These are phyloP conservation scores for Tinamus guttatus DNA, from an alignment of 2,113 vertebrate genomes.

Conservation along the genomic window DNA sequence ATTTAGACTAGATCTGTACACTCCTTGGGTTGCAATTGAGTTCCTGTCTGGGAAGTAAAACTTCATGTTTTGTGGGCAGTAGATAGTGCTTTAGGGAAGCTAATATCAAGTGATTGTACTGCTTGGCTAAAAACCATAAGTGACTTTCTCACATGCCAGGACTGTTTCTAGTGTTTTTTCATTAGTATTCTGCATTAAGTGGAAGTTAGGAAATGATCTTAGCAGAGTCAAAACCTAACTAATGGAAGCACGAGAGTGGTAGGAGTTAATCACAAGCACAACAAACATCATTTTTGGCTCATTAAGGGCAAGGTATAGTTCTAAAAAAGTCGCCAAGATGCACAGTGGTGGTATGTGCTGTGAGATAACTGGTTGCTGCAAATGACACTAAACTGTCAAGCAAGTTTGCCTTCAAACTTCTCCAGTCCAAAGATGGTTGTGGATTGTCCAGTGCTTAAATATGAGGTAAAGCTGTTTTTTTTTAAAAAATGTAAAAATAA, in stretches of 20 bases:
- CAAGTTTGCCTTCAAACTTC: neutral
- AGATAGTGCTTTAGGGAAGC: neutral
- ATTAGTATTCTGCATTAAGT: neutral
- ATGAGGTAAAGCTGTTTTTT: neutral
- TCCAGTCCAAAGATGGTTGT: neutral
- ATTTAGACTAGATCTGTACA: neutral
- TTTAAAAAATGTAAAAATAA: neutral
- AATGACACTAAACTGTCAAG: neutral
- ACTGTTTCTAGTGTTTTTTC: neutral
- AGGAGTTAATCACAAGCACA: neutral
- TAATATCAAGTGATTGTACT: rapidly evolving
- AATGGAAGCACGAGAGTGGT: neutral
- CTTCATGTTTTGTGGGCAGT: neutral
- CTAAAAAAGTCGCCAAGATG: neutral
- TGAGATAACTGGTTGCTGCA: neutral
- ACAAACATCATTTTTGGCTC: neutral
- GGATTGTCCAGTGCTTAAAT: neutral
- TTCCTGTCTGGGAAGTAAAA: neutral
- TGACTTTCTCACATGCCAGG: neutral
- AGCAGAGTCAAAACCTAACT: neutral
- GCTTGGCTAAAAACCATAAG: neutral
- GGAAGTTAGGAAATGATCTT: neutral
- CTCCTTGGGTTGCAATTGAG: neutral
- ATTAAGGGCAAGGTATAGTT: neutral
- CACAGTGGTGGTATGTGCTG: neutral